These are phyloP conservation scores for Diarsia mendica DNA, from an alignment of 2,888 invertebrate genomes.

Conservation along the genomic window DNA sequence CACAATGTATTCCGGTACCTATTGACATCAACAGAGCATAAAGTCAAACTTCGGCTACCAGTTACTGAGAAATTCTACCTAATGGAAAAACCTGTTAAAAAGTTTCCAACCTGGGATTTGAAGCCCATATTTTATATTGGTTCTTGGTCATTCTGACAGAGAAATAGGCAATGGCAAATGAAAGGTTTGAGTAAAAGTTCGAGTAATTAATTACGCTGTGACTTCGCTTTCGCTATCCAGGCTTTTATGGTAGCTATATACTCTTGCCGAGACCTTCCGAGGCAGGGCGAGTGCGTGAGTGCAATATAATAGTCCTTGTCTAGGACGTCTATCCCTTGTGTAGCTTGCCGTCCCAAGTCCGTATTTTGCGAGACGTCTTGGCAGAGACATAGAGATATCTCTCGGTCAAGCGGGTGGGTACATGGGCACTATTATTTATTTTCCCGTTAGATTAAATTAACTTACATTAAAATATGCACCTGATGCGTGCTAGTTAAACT, in stretches of 20 bases:
- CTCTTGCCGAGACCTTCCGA: neutral
- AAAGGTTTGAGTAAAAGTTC: neutral
- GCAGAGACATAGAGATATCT: neutral
- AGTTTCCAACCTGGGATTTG: neutral
- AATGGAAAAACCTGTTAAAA: neutral
- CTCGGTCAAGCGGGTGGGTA: neutral
- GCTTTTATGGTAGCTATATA: neutral
- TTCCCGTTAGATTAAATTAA: too few relatives aligned
- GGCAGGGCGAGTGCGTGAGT: neutral
- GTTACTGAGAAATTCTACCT: neutral
- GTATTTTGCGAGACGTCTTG: neutral
- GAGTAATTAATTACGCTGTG: neutral
- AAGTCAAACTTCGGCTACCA: neutral
- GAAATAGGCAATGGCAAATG: neutral
- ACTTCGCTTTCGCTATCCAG: too few relatives aligned
- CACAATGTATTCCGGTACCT: too few relatives aligned
- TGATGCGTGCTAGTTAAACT: neutral
- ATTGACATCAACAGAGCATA: neutral
- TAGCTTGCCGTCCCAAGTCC: neutral
- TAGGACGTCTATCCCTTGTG: neutral
- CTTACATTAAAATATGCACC: too few relatives aligned
- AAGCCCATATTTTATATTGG: neutral
- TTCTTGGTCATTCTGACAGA: neutral
- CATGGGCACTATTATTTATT: too few relatives aligned
- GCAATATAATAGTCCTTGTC: neutral